Evolutionary conservation across 2,113 vertebrate species (phyloP).

Genomic region (Phrynosoma blainvillii): DNA sequence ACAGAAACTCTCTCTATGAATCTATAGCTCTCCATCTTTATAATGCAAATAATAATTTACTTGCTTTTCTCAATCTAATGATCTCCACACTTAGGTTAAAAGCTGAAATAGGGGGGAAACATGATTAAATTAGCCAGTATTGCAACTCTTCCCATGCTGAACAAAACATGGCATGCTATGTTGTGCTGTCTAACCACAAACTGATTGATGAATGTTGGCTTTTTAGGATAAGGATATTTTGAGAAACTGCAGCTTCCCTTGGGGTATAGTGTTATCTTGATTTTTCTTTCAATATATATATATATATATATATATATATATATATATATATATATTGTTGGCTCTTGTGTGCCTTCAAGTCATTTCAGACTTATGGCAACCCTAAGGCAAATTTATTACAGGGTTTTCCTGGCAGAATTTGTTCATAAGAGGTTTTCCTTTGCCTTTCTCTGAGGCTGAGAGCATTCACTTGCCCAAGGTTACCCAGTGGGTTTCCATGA

Average conservation of each 20-base stretch:
- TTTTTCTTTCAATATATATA: too few species aligned
- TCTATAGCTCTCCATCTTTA: conserved; percentile 36
- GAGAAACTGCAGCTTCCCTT: background rate
- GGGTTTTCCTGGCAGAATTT: too few species aligned
- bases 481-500: too few species aligned
- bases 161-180: background rate
- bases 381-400: too few species aligned
- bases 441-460: too few species aligned
- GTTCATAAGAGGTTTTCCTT: too few species aligned
- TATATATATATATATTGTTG: too few species aligned
- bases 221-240: background rate
- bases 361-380: too few species aligned
- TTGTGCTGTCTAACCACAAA: background rate
- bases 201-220: background rate
- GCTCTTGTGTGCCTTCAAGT: too few species aligned
- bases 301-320: too few species aligned
- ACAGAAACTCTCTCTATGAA: conserved; percentile 60
- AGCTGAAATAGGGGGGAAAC: conserved; percentile 15
- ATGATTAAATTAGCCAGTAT: conserved; percentile 22
- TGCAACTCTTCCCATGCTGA: background rate
- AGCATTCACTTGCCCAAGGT: too few species aligned
- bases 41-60: too few species aligned
- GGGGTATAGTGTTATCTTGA: background rate
- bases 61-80: conserved; percentile 22
- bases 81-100: conserved; percentile 27